These are phyloP conservation scores for Magallana nippona DNA, from an alignment of 2,888 invertebrate genomes.

Conservation along the genomic window DNA sequence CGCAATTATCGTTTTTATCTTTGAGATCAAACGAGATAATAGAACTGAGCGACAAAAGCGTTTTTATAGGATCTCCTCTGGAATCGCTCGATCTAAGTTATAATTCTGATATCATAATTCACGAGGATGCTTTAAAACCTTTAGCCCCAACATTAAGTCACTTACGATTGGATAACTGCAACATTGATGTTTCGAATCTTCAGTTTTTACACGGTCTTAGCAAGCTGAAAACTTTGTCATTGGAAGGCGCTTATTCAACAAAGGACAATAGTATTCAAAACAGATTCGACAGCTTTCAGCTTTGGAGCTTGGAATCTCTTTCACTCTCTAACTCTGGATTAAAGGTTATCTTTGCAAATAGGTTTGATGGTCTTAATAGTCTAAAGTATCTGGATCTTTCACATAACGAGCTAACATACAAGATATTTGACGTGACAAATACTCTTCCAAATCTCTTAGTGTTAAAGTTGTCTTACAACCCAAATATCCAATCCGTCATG, in stretches of 20 bases:
- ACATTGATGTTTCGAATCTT: neutral
- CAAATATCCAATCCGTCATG: conserved; percentile 33
- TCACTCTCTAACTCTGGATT: neutral
- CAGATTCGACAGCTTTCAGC: neutral
- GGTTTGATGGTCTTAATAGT: conserved; percentile 43
- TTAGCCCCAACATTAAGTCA: neutral
- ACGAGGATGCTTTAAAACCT: neutral
- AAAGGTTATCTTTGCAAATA: neutral
- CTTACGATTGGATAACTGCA: neutral
- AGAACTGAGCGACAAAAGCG: neutral
- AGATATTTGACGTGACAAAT: conserved; percentile 24
- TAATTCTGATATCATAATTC: conserved; percentile 17
- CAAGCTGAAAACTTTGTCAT: neutral
- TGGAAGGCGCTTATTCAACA: neutral
- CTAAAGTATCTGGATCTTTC: conserved; percentile 45
- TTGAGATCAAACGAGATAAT: neutral
- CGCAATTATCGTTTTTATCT: conserved; percentile 27
- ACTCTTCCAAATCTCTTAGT: conserved; percentile 34
- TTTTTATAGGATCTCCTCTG: conserved; percentile 4
- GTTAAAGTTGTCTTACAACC: conserved; percentile 44
- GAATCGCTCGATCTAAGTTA: conserved; percentile 43
- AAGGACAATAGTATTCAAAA: conserved; percentile 2
- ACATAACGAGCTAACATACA: conserved; percentile 35
- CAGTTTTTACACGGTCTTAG: neutral
- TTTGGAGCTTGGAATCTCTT: neutral